Evolutionary conservation across 2,888 invertebrate genomes (phyloP).

Genomic region (Smittia sp.): DNA sequence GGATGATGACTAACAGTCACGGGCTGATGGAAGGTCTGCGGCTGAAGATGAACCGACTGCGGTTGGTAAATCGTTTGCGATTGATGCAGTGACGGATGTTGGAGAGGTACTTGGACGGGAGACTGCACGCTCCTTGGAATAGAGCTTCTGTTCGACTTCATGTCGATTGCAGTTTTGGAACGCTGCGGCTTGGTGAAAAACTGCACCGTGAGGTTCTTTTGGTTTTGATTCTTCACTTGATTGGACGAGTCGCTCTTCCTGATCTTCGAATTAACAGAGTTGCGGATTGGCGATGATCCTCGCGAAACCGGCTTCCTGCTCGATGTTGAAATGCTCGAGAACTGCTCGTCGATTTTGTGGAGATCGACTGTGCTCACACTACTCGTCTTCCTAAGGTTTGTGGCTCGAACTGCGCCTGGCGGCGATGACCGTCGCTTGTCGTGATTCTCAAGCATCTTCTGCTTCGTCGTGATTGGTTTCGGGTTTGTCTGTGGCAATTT

Average conservation of each 20-base stretch:
- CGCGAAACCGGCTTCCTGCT: conserved; percentile 38
- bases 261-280: conserved; percentile 29
- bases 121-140: conserved; percentile 35
- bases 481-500: conserved; percentile 43
- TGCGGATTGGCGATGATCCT: conserved; percentile 42
- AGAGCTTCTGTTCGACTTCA: conserved; percentile 46
- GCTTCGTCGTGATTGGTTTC: conserved; percentile 31
- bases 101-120: conserved; percentile 42
- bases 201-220: conserved; percentile 50
- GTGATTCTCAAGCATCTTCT: conserved; percentile 46
- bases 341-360: conserved; percentile 52
- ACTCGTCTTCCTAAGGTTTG: conserved; percentile 43
- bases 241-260: conserved; percentile 36
- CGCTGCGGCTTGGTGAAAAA: conserved; percentile 52
- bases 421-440: conserved; percentile 33
- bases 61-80: conserved; percentile 1
- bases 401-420: conserved; percentile 45
- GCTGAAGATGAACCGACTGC: not conserved
- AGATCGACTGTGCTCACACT: conserved; percentile 53
- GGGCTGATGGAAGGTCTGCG: not conserved
- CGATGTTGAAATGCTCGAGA: conserved; percentile 44
- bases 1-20: not conserved
- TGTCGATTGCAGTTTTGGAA: conserved; percentile 52
- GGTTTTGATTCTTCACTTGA: conserved; percentile 39
- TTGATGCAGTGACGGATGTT: conserved; percentile 35